Percentiles rank a stretch among this genome's conserved stretches.
Conservation (phyloP, 2,797 vertebrate species). For the Sparus aurata region DNA sequence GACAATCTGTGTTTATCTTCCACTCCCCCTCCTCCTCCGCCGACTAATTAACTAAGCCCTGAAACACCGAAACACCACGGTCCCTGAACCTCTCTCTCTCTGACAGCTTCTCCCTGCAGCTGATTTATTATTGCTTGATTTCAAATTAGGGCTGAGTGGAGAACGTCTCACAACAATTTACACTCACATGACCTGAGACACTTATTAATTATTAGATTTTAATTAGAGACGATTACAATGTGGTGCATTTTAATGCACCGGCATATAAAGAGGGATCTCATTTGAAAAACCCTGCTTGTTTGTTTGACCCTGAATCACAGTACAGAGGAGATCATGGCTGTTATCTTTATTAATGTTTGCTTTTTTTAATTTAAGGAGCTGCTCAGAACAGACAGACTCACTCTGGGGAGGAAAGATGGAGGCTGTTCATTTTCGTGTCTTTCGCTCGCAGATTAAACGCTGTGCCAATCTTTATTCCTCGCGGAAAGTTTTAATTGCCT, state of each 20-base stretch:
- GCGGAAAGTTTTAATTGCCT: constrained; percentile 73
- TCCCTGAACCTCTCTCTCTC: constrained; percentile 62
- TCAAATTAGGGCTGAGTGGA: constrained; percentile 74
- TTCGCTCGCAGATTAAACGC: constrained; percentile 56
- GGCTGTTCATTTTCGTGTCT: constrained; percentile 52
- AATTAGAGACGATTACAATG: constrained; percentile 74
- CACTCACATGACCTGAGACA: constrained; percentile 66
- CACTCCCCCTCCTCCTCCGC: constrained; percentile 63
- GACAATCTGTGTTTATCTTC: constrained; percentile 76
- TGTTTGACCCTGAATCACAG: constrained; percentile 29
- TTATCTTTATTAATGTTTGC: constrained; percentile 11
- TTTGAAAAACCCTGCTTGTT: constrained; percentile 18
- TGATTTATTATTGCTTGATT: constrained; percentile 76
- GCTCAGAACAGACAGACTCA: constrained; percentile 30
- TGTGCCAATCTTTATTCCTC: constrained; percentile 66
- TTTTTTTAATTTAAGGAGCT: constrained; percentile 35
- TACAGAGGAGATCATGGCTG: constrained; percentile 29
- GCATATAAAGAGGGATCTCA: background rate
- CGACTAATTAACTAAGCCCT: constrained; percentile 78
- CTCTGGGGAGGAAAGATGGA: constrained; percentile 32
- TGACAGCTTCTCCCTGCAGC: constrained; percentile 65
- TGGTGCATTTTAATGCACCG: constrained; percentile 24
- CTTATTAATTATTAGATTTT: constrained; percentile 75
- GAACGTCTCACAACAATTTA: constrained; percentile 73
- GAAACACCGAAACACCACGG: constrained; percentile 64